phyloP scores from a whole-genome alignment of 2,113 vertebrate genomes.

The Dermatemys mawii region DNA sequence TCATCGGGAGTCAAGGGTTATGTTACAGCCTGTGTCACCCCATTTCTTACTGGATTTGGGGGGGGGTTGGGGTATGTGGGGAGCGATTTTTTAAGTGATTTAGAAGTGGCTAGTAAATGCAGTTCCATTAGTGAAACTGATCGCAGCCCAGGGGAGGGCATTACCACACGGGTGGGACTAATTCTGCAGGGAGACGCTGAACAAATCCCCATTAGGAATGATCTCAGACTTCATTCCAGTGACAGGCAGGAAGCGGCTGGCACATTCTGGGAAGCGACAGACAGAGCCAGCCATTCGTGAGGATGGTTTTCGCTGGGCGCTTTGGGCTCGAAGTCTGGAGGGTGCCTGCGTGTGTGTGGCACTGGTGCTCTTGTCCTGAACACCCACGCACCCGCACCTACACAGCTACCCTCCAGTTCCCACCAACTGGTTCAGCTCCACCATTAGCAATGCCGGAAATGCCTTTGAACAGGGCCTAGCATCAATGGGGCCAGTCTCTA shows the following conservation, averaged over 20 bases:
- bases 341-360: accelerated
- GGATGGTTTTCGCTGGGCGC: not conserved
- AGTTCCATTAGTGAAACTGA: accelerated
- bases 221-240: not conserved
- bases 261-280: accelerated
- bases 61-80: not conserved
- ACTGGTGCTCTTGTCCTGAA: not conserved
- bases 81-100: accelerated
- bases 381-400: too few relatives aligned
- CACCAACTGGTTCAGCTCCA: not conserved
- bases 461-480: not conserved
- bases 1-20: not conserved
- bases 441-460: accelerated
- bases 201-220: accelerated
- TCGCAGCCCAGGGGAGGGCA: not conserved
- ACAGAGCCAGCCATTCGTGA: not conserved
- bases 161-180: accelerated
- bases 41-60: accelerated
- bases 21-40: not conserved
- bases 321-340: not conserved
- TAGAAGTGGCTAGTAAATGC: not conserved
- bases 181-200: accelerated
- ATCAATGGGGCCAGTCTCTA: not conserved
- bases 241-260: not conserved
- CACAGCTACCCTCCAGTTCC: not conserved